These are phyloP conservation scores for Leptinotarsa undecemlineata DNA, from an alignment of 1,140 invertebrate genomes.

Conservation along the genomic window DNA sequence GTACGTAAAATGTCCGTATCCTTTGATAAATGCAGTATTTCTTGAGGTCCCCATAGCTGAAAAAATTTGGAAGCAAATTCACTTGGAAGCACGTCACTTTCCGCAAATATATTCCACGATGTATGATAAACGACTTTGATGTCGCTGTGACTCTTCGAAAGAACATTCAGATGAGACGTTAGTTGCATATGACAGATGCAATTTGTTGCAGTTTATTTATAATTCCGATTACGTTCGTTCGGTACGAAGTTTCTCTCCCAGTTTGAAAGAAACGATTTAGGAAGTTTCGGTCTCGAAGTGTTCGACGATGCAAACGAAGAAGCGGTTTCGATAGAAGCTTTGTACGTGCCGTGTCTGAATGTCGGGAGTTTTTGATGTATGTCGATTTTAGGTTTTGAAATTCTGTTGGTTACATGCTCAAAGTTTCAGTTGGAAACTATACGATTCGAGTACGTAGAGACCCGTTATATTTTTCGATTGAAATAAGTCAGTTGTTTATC, in stretches of 20 bases:
- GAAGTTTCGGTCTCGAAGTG: not conserved
- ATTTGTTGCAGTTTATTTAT: conserved; percentile 18
- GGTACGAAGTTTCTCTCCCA: not conserved
- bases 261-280: not conserved
- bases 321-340: not conserved
- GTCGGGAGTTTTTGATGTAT: not conserved
- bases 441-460: no score
- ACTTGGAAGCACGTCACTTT: not conserved
- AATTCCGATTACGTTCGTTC: conserved; percentile 15
- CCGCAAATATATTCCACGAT: not conserved
- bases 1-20: no score
- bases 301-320: not conserved
- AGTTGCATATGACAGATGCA: conserved; percentile 24
- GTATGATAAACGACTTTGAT: conserved; percentile 11
- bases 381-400: not conserved
- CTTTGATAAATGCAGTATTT: no score
- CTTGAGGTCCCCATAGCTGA: no score
- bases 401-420: no score
- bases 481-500: no score
- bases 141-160: not conserved
- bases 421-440: no score
- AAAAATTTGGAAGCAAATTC: no score
- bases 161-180: not conserved
- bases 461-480: no score
- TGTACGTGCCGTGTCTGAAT: not conserved